Percentiles rank a stretch among this genome's conserved stretches.
Evolutionary conservation across 2,797 vertebrate genomes (phyloP).

Genomic region (Saguinus oedipus): DNA sequence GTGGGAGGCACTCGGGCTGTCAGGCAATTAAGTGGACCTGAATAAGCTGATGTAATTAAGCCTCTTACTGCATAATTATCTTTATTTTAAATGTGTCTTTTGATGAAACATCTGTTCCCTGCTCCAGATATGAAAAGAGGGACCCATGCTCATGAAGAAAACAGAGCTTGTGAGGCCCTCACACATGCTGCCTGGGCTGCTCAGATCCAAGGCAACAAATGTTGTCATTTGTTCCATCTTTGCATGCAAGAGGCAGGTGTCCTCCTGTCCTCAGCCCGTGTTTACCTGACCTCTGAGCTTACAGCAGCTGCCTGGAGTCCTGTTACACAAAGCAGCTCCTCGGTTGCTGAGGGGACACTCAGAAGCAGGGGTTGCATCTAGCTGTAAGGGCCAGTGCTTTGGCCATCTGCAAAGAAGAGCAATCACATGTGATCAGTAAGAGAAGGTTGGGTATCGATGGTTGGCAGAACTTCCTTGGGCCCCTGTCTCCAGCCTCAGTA

Average conservation of each 20-base stretch:
- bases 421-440: background rate
- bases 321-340: constrained; percentile 74
- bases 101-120: constrained; percentile 89
- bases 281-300: constrained; percentile 75
- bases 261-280: constrained; percentile 43
- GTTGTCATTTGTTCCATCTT: constrained; percentile 82
- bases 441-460: background rate
- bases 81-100: constrained; percentile 89
- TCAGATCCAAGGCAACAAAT: constrained; percentile 82
- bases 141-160: constrained; percentile 76
- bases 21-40: constrained; percentile 88
- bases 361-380: background rate
- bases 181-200: constrained; percentile 76
- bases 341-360: constrained; percentile 56
- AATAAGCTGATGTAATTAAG: constrained; percentile 89
- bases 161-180: constrained; percentile 76
- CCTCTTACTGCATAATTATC: constrained; percentile 88
- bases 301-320: constrained; percentile 80
- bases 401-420: background rate
- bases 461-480: background rate
- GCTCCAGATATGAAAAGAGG: constrained; percentile 86
- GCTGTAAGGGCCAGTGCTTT: background rate
- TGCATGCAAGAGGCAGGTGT: constrained; percentile 84
- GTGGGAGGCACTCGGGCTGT: constrained; percentile 83
- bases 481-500: background rate